Conservation (phyloP, 2,797 vertebrate genomes). For the Poeciliopsis gracilis region DNA sequence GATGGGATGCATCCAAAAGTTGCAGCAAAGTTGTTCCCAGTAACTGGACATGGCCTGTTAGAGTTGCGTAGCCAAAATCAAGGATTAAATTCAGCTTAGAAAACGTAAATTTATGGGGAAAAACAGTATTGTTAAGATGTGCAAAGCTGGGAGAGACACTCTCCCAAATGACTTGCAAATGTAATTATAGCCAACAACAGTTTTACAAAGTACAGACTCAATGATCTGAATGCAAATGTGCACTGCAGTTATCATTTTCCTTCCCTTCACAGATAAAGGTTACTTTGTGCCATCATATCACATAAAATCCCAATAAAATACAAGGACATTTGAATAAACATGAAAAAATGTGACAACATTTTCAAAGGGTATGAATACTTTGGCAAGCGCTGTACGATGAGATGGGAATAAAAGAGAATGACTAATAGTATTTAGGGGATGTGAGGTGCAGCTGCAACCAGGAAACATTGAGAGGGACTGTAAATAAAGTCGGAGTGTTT, state of each 20-base stretch:
- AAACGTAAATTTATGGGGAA: neutral
- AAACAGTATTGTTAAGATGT: neutral
- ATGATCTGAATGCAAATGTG: neutral
- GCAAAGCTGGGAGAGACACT: neutral
- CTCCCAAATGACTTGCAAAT: neutral
- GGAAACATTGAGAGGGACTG: neutral
- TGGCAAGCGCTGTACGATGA: neutral
- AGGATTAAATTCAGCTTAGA: neutral
- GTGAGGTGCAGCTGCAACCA: neutral
- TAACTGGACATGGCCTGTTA: neutral
- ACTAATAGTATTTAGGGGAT: neutral
- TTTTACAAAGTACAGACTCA: neutral
- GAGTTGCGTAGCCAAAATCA: neutral
- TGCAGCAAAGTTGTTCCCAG: neutral
- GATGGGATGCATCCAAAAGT: neutral
- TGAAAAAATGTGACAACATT: neutral
- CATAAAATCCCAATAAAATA: neutral
- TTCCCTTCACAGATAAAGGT: neutral
- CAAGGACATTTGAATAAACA: neutral
- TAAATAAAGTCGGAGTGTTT: constrained; percentile 27
- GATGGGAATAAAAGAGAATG: neutral
- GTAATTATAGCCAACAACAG: neutral
- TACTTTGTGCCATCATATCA: neutral
- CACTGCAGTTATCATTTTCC: neutral
- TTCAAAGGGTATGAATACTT: neutral